Evolutionary conservation across 2,888 invertebrate species (phyloP), one percentile per base, ranked within the genome.

Genomic region (Conus canariensis): DNA sequence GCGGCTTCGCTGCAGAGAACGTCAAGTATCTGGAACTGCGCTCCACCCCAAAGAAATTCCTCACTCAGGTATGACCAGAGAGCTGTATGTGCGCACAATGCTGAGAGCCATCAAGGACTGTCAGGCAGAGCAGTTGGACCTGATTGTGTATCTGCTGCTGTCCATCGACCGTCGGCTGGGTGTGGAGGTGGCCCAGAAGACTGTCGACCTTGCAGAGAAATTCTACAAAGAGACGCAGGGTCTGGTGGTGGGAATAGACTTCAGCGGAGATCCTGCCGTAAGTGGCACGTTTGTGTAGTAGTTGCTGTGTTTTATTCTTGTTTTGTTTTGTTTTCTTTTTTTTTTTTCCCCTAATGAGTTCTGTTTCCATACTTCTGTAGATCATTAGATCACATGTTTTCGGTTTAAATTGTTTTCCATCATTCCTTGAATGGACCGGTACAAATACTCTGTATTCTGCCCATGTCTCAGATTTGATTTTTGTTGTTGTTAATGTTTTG

Each of bases 21-120:
- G 98, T 98, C 6, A 97, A 98, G 91, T 98, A 99, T 95, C 96
- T 99, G 92, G 99, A 99, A 96, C 95, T 99, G 30, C 97, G 99
- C 93, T 98, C 98, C 56, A 98, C 98, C 10, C 98, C 98, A 97
- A 98, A 93, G 94, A 92, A 16, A 95, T 95, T 70, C 97, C 97
- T 58, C 97, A 97, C 59, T 96, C 96, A 19, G 96, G 97, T 89
- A 98, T 98, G 98, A 97, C 97, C 0, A 98, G 98, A 94, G 95
- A 96, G 12, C 97, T 97, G 90, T 99, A 98, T 95, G 96, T 98
- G 85, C 97, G 97, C 91, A 97, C 98, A 88, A 97, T 98, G 86
- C 85, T 96, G 16, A 90, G 90, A 87, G 96, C 95, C 7, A 92
- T 96, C 90, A 89, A 91, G 67, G 93, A 94, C 80, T 93, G 95